These are phyloP conservation scores for Papilio polytes DNA, from an alignment of 1,140 invertebrate genomes.

Conservation along the genomic window DNA sequence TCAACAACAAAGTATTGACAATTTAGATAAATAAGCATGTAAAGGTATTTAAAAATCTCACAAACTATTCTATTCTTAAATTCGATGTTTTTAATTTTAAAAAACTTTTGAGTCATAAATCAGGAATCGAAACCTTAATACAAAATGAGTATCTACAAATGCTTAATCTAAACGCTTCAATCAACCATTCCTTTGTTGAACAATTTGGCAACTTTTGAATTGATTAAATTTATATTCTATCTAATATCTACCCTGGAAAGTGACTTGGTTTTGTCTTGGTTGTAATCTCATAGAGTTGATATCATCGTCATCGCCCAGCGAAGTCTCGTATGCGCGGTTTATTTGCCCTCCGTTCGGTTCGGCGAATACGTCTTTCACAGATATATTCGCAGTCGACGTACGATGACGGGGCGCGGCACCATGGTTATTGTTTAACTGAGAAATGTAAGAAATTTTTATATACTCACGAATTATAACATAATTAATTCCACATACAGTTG, in stretches of 20 bases:
- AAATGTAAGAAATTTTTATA: not conserved
- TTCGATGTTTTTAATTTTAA: not conserved
- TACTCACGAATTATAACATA: not conserved
- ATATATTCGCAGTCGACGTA: constrained; percentile 85
- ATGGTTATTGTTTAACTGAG: constrained; percentile 79
- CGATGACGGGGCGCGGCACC: constrained; percentile 79
- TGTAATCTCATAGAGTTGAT: constrained; percentile 85
- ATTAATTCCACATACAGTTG: not conserved
- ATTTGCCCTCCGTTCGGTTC: constrained; percentile 85
- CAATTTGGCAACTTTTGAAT: constrained; percentile 65
- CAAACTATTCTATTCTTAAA: not conserved
- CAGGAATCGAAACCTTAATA: constrained; percentile 49
- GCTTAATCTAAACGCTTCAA: constrained; percentile 65
- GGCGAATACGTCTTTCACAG: constrained; percentile 86
- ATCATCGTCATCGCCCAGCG: constrained; percentile 84
- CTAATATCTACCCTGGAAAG: constrained; percentile 79
- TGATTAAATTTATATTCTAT: constrained; percentile 43
- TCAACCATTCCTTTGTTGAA: constrained; percentile 45
- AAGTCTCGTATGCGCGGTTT: constrained; percentile 85
- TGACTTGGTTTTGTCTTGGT: constrained; percentile 81
- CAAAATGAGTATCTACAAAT: constrained; percentile 76
- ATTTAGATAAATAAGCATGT: not conserved
- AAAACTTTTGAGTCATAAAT: constrained; percentile 30
- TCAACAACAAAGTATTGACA: not conserved
- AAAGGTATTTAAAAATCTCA: not conserved